Evolutionary conservation across 2,113 vertebrate species (phyloP).

Genomic region (Plotosus lineatus): DNA sequence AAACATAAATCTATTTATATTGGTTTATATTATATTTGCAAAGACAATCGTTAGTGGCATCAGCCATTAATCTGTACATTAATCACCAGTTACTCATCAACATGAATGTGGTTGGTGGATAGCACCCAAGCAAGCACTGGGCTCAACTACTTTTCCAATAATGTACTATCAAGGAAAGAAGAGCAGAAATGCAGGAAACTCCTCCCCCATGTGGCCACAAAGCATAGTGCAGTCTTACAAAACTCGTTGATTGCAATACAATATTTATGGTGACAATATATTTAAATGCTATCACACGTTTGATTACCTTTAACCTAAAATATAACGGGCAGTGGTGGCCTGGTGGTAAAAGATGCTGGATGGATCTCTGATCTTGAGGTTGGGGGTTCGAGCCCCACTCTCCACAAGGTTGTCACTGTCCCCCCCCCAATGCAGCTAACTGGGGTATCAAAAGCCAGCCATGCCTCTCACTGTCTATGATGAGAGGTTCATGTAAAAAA

Average conservation of each 20-base stretch:
- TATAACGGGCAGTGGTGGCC: too few species aligned
- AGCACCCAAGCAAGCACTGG: not conserved
- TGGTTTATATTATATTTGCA: not conserved
- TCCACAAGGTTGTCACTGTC: too few species aligned
- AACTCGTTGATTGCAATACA: not conserved
- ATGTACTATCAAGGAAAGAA: not conserved
- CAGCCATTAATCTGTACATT: not conserved
- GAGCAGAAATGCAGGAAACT: not conserved
- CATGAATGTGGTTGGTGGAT: not conserved
- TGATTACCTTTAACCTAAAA: not conserved
- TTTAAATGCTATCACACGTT: not conserved
- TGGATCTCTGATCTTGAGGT: too few species aligned
- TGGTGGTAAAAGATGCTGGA: too few species aligned
- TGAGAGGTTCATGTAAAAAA: too few species aligned
- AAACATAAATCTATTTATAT: not conserved
- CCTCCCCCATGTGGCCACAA: constrained; percentile 33
- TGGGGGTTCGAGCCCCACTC: too few species aligned
- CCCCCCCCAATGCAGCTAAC: too few species aligned
- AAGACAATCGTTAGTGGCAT: not conserved
- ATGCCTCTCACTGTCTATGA: too few species aligned
- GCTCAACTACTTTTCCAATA: not conserved
- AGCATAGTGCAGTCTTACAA: not conserved
- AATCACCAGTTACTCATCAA: not conserved
- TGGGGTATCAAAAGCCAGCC: too few species aligned
- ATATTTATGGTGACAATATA: not conserved